A percentile compares a stretch with the other conserved stretches of the same genome.
phyloP scores from a whole-genome alignment of 2,888 invertebrate species.

The Ophion ellenae region DNA sequence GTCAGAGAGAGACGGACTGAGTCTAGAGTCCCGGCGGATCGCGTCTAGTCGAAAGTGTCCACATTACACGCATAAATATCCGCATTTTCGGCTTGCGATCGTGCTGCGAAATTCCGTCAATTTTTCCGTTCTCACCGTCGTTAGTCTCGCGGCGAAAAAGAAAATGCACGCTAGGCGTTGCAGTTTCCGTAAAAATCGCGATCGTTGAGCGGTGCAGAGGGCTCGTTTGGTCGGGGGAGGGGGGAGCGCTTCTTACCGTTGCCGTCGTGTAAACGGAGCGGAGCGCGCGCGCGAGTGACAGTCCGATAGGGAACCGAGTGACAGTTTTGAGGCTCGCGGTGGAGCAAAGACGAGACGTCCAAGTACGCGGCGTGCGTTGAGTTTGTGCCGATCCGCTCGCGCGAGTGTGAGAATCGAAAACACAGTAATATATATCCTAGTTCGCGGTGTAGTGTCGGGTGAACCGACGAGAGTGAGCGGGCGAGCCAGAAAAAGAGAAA shows the following conservation, averaged over 20 bases:
- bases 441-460: conserved; percentile 62
- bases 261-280: conserved; percentile 14
- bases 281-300: conserved; percentile 33
- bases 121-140: not conserved
- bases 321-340: conserved; percentile 38
- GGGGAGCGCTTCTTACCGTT: conserved; percentile 17
- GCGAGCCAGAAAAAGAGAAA: conserved; percentile 10
- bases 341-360: conserved; percentile 12
- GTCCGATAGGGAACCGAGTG: conserved; percentile 21
- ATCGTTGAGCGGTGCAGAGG: conserved; percentile 10
- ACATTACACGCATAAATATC: conserved; percentile 8
- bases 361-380: conserved; percentile 35
- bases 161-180: not conserved
- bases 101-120: not conserved
- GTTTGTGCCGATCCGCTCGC: conserved; percentile 36
- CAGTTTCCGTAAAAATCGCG: not conserved
- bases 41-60: not conserved
- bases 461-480: conserved; percentile 47
- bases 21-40: conserved; percentile 17
- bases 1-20: not conserved
- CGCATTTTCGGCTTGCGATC: not conserved
- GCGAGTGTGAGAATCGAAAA: conserved; percentile 28
- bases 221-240: conserved; percentile 13
- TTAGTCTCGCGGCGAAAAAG: not conserved
- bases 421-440: conserved; percentile 34